Percentiles rank a stretch among this genome's conserved stretches.
phyloP scores from a whole-genome alignment of 2,113 vertebrate genomes.

The Vireo altiloquus region DNA sequence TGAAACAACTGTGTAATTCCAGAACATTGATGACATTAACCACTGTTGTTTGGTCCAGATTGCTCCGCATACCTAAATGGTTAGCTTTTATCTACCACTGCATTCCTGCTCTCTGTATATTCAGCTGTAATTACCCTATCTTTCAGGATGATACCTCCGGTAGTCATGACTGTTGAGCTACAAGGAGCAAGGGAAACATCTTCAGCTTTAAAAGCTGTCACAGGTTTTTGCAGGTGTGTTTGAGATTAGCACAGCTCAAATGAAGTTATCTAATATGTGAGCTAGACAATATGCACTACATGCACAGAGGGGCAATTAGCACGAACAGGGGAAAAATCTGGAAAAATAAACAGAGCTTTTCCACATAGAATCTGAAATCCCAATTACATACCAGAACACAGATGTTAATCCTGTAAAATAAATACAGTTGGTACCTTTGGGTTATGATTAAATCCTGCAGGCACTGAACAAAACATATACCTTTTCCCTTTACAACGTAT shows the following conservation, averaged over 20 bases:
- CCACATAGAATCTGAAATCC: constrained; percentile 54
- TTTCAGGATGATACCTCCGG: constrained; percentile 68
- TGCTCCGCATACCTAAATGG: background rate
- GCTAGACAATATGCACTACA: constrained; percentile 49
- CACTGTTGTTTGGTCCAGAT: background rate
- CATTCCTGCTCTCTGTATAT: background rate
- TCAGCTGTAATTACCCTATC: constrained; percentile 66
- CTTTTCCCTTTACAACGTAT: background rate
- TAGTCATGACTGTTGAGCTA: constrained; percentile 59
- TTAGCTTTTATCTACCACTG: constrained; percentile 12
- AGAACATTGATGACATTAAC: background rate
- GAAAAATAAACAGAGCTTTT: constrained; percentile 73
- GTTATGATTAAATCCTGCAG: constrained; percentile 64
- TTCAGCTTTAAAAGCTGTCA: constrained; percentile 59
- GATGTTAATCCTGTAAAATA: constrained; percentile 73
- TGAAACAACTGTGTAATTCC: background rate
- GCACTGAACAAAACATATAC: background rate
- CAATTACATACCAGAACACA: constrained; percentile 63
- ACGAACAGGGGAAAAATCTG: constrained; percentile 57
- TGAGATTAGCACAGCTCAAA: constrained; percentile 66
- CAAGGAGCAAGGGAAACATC: constrained; percentile 57
- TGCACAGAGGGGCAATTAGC: constrained; percentile 63
- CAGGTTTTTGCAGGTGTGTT: constrained; percentile 75
- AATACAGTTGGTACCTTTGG: constrained; percentile 64
- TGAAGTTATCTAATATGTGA: constrained; percentile 52